phyloP scores from a whole-genome alignment of 2,888 invertebrate genomes.

The Lingula anatina region DNA sequence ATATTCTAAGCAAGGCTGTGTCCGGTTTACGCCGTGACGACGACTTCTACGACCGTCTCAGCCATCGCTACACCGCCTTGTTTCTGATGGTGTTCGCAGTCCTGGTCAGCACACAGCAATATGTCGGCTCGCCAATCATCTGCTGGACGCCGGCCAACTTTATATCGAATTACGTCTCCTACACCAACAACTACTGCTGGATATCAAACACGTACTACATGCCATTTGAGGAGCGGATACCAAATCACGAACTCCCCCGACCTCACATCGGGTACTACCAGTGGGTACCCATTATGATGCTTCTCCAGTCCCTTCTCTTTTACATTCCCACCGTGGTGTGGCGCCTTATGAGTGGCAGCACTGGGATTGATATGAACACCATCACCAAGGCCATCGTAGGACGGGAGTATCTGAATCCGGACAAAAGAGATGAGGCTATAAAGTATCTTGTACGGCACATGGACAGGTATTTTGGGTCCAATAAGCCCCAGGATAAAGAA shows the following conservation, averaged over 20 bases:
- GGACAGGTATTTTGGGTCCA: slow-evolving; percentile 38
- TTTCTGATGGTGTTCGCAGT: slow-evolving; percentile 39
- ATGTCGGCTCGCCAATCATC: slow-evolving; percentile 40
- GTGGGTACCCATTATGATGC: slow-evolving; percentile 35
- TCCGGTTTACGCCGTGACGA: too few species aligned
- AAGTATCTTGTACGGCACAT: slow-evolving; percentile 32
- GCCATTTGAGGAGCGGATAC: slow-evolving; percentile 36
- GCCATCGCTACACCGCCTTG: too few species aligned
- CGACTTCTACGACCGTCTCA: too few species aligned
- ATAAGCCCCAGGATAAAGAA: slow-evolving; percentile 32
- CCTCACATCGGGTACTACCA: too few species aligned
- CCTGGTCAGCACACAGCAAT: slow-evolving; percentile 35
- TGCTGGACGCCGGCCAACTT: slow-evolving; percentile 39
- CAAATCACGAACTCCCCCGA: too few species aligned
- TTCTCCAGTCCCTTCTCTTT: slow-evolving; percentile 39
- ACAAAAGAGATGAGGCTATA: slow-evolving; percentile 31
- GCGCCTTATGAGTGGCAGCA: slow-evolving; percentile 32
- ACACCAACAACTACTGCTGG: slow-evolving; percentile 41
- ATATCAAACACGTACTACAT: slow-evolving; percentile 43
- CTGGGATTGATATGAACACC: slow-evolving; percentile 35
- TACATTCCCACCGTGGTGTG: slow-evolving; percentile 38
- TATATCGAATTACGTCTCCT: slow-evolving; percentile 32
- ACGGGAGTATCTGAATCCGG: slow-evolving; percentile 34
- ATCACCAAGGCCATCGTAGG: slow-evolving; percentile 28
- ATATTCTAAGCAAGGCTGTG: too few species aligned